A percentile compares a stretch with the other conserved stretches of the same genome.
phyloP scores from a whole-genome alignment of 2,888 invertebrate genomes.

The Lamellibrachia columna region DNA sequence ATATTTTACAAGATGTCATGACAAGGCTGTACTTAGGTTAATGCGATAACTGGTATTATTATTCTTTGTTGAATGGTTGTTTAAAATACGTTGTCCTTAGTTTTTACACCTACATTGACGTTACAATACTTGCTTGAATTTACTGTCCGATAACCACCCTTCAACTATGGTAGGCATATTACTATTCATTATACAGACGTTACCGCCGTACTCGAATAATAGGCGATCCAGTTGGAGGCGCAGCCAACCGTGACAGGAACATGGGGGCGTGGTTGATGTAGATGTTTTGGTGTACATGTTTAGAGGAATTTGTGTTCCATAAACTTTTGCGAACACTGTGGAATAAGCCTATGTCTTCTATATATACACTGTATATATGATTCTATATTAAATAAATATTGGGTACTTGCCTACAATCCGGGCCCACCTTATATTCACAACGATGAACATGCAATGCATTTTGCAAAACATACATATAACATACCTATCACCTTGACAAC shows the following conservation, averaged over 20 bases:
- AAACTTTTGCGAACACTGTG: neutral
- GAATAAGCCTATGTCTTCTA: neutral
- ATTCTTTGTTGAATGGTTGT: neutral
- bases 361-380: too few species aligned
- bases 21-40: neutral
- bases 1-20: neutral
- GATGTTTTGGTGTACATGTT: neutral
- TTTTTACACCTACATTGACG: too few species aligned
- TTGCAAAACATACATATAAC: neutral
- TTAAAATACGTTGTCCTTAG: neutral
- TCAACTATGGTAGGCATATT: neutral
- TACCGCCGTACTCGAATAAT: neutral
- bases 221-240: neutral
- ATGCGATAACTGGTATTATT: neutral
- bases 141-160: neutral
- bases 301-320: neutral
- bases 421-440: too few species aligned
- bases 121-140: too few species aligned
- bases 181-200: neutral
- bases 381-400: too few species aligned
- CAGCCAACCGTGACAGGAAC: neutral
- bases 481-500: neutral
- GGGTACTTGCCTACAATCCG: too few species aligned
- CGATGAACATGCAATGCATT: too few species aligned
- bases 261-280: neutral